phyloP scores from a whole-genome alignment of 2,113 vertebrate species.

The Manacus vitellinus region DNA sequence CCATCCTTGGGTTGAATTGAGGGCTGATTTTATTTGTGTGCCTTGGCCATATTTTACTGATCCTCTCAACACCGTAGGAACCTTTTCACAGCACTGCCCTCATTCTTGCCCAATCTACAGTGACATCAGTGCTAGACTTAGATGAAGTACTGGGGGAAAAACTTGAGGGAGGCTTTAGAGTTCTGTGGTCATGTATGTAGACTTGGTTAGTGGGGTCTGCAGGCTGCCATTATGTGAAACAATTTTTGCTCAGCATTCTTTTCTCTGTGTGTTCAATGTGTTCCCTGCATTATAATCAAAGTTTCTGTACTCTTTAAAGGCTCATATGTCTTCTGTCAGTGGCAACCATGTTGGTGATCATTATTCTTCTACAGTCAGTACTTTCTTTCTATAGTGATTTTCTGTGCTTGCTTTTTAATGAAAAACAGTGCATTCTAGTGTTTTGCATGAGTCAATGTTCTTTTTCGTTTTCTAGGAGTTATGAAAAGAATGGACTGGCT shows the following conservation, averaged over 20 bases:
- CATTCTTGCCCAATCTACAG: not conserved
- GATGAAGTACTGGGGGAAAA: not conserved
- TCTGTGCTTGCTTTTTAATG: not conserved
- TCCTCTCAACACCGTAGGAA: not conserved
- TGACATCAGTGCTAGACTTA: not conserved
- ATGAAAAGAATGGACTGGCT: constrained; percentile 91
- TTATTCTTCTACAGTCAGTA: not conserved
- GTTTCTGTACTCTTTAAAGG: not conserved
- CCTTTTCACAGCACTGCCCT: not conserved
- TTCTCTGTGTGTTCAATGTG: not conserved
- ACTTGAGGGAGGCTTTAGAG: not conserved
- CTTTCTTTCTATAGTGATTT: not conserved
- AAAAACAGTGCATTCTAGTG: not conserved
- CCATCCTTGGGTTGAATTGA: not conserved
- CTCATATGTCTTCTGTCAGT: not conserved
- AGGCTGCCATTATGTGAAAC: not conserved
- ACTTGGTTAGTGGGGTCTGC: not conserved
- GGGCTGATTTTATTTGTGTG: not conserved
- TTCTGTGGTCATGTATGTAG: not conserved
- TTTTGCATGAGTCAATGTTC: not conserved
- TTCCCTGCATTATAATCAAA: not conserved
- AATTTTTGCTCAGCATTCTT: not conserved
- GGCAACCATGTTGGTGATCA: not conserved
- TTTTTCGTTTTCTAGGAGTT: constrained; percentile 78
- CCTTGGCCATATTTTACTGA: not conserved